phyloP scores from a whole-genome alignment of 2,113 vertebrate genomes.

The Brachyhypopomus occidentalis region DNA sequence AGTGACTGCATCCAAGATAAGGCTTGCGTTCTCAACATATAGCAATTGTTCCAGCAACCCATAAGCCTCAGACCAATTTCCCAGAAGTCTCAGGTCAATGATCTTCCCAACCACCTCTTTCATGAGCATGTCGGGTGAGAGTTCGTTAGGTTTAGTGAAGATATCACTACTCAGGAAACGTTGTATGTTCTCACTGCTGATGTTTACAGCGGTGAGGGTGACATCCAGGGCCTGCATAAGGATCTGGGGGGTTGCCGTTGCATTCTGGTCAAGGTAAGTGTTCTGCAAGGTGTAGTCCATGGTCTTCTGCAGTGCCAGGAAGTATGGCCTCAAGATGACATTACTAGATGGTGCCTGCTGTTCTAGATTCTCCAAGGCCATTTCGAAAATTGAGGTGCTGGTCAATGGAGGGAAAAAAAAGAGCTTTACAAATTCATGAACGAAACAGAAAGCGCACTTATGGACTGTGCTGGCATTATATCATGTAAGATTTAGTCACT shows the following conservation, averaged over 20 bases:
- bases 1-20: constrained; percentile 48
- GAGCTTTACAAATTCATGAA: not conserved
- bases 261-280: constrained; percentile 33
- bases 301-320: constrained; percentile 52
- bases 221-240: constrained; percentile 57
- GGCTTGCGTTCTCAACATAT: constrained; percentile 40
- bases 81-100: constrained; percentile 56
- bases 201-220: constrained; percentile 62
- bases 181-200: constrained; percentile 51
- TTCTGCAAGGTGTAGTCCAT: constrained; percentile 58
- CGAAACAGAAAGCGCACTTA: not conserved
- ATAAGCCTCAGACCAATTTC: constrained; percentile 57
- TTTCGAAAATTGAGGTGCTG: constrained; percentile 60
- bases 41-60: constrained; percentile 60
- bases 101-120: constrained; percentile 49
- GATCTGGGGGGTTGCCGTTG: constrained; percentile 47
- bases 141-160: constrained; percentile 11
- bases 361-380: constrained; percentile 55
- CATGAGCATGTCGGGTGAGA: constrained; percentile 43
- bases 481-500: not conserved
- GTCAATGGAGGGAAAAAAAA: constrained; percentile 36
- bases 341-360: constrained; percentile 43
- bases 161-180: constrained; percentile 35
- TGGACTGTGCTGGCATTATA: not conserved
- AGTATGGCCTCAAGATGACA: constrained; percentile 44